phyloP scores from a whole-genome alignment of 2,113 vertebrate genomes.

The Loxodonta africana region DNA sequence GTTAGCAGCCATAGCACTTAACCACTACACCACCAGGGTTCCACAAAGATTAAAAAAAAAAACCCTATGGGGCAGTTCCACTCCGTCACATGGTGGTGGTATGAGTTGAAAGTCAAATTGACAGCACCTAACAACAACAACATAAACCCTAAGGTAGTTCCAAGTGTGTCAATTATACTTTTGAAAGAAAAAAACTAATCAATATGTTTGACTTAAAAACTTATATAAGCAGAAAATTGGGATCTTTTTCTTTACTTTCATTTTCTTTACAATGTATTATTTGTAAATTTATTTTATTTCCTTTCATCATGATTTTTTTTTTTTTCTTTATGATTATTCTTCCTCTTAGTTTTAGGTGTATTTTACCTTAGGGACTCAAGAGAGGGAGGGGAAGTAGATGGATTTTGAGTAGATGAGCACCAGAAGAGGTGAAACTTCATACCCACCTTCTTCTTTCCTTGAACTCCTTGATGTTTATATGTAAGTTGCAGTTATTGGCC shows the following conservation, averaged over 20 bases:
- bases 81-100: neutral
- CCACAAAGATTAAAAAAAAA: neutral
- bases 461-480: neutral
- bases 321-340: neutral
- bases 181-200: neutral
- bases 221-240: neutral
- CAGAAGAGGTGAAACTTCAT: neutral
- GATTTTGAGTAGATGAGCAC: neutral
- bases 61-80: neutral
- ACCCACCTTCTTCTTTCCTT: neutral
- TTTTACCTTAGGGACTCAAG: neutral
- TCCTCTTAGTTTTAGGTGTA: neutral
- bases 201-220: neutral
- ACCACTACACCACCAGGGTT: too few relatives aligned
- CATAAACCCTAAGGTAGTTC: neutral
- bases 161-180: neutral
- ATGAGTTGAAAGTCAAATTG: neutral
- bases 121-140: neutral
- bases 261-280: neutral
- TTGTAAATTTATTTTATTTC: neutral
- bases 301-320: neutral
- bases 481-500: neutral
- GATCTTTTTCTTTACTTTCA: neutral
- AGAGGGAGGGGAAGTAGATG: neutral
- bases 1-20: too few relatives aligned